Base-by-base conservation (phyloP, 2,888 invertebrate genomes). In the Heliconius ethilla region DNA sequence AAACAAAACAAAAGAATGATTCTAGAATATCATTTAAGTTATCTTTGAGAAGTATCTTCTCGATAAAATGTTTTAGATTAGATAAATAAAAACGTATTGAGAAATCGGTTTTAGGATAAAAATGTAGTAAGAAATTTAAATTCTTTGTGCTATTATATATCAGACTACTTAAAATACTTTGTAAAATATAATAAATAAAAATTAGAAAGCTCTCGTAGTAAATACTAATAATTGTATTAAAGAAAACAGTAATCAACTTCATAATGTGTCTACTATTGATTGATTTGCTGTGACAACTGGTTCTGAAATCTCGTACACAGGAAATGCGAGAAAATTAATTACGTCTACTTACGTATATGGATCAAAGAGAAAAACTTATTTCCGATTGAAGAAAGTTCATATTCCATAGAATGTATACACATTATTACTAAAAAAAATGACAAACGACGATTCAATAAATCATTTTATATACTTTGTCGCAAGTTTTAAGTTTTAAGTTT, bases 271-370 rank as follows among this genome's bases (percentile, higher is more conserved):
- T 37, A 40, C 40, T 74, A 27, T 63, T 27, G 13, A 59, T 73
- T 62, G 74, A 45, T 63, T 65, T 66, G 29, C 25, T 33, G 29
- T 72, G 66, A 70, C 37, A 78, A 80, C 76, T 74, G 51, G 78
- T 84, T 83, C 77, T 76, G 75, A 80, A 70, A 87, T 84, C 78
- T 83, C 77, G 87, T 84, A 75, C 86, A 85, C 87, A 86, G 82
- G 87, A 87, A 87, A 80, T 82, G 75, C 83, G 77, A 81, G 82
- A 82, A 83, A 82, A 85, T 69, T 69, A 69, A 69, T 69, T 69
- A 69, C 25, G 40, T 69, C 55, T 75, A 62, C 62, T 63, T 40
- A 63, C 59, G 59, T 72, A 65, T 65, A 74, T 65, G 63, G 62
- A 40, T 22, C 27, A 27, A 27, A 65, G 11, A 74, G 62, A 65